Conservation (phyloP, 2,113 vertebrate species). For the Podarcis raffonei region DNA sequence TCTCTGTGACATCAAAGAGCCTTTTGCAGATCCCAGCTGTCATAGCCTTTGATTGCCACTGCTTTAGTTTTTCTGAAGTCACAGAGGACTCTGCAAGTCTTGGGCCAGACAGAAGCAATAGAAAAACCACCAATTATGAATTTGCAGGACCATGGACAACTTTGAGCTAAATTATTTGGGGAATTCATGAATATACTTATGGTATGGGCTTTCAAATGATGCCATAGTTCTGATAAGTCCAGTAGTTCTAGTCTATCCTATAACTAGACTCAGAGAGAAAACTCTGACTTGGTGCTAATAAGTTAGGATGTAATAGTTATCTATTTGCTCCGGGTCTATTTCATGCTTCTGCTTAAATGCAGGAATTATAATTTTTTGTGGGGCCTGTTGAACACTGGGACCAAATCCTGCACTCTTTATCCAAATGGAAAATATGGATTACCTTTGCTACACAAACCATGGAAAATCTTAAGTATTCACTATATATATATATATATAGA, state of each 20-base stretch:
- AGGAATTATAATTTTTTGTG: neutral
- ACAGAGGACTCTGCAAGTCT: neutral
- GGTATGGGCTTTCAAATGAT: neutral
- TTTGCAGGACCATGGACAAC: neutral
- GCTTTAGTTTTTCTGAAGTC: neutral
- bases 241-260: neutral
- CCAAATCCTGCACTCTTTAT: neutral
- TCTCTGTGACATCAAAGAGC: neutral
- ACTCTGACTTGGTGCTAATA: neutral
- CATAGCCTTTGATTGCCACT: neutral
- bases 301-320: neutral
- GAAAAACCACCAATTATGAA: neutral
- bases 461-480: neutral
- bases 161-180: neutral
- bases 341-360: neutral
- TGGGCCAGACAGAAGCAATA: neutral
- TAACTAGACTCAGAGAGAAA: neutral
- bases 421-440: neutral
- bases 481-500: neutral
- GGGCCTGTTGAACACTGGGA: neutral
- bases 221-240: neutral
- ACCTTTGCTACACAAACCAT: neutral
- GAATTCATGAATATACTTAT: neutral
- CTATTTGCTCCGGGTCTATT: neutral
- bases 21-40: neutral